Evolutionary conservation across 1,140 invertebrate species (phyloP), one percentile per base, ranked within the genome.

Genomic region (Bombus confusus): DNA sequence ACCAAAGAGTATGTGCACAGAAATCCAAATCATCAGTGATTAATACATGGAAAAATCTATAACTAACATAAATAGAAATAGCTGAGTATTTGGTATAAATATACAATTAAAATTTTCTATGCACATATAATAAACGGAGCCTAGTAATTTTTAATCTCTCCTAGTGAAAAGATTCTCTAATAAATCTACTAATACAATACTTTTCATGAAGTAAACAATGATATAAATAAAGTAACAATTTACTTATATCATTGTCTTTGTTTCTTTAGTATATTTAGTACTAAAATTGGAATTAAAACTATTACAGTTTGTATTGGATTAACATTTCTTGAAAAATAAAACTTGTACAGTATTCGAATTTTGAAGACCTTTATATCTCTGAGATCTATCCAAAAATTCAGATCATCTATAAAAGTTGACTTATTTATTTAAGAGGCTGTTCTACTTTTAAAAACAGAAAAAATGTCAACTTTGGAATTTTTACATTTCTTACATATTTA

Each of bases 81-180:
- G n/a, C 39, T 77, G 75, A 77, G 75, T 77, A 77, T 77, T 62
- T 77, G 57, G 57, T 77, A 77, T 22, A 62, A 43, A 34, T 77
- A 77, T 34, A 28, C n/a, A 77, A 39, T 77, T 57, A 37, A 76
- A 28, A 34, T 52, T 57, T 59, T 76, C 15, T 37, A 57, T 57
- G 47, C 47, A 76, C 74, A 59, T 57, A 15, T 75, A 74, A 31
- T 47, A 52, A 47, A 34, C 43, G 12, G 13, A 25, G 13, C 25
- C 39, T 75, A 47, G 15, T 15, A 52, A 75, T 52, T 75, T 52
- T 34, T 72, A 39, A 71, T 71, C 18, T 68, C 18, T 68, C n/a
- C n/a, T 66, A 68, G 34, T 69, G 39, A 69, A 28, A 69, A 37
- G 34, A 37, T 69, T 69, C 10, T 12, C 10, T 69, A 39, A 25